These are phyloP conservation scores for Heliothis virescens DNA, from an alignment of 1,140 invertebrate genomes.

Conservation along the genomic window DNA sequence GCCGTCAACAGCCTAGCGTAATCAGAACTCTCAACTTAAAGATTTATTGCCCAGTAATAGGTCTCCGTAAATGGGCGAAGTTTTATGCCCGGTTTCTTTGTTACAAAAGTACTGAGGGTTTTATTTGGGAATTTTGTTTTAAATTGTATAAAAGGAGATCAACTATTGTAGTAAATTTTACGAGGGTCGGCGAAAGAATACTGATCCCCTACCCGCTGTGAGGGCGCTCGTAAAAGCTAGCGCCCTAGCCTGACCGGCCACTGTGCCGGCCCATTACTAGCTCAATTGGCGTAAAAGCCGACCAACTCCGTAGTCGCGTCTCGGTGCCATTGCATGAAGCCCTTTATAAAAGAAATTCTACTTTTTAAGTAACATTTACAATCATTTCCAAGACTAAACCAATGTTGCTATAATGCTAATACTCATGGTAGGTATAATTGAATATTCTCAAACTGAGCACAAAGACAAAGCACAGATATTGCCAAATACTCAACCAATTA, in stretches of 20 bases:
- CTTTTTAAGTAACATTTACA: no score
- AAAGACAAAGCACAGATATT: no score
- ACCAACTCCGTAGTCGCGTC: no score
- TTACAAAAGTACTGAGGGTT: slow-evolving; percentile 39
- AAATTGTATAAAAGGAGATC: slow-evolving; percentile 47
- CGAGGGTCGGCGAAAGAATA: slow-evolving; percentile 31
- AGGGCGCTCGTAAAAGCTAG: slow-evolving; percentile 31
- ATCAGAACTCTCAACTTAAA: slow-evolving; percentile 32
- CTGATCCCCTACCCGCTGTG: slow-evolving; percentile 23
- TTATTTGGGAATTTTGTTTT: slow-evolving; percentile 47
- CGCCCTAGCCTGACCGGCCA: no score
- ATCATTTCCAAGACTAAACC: no score
- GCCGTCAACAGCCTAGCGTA: slow-evolving; percentile 15
- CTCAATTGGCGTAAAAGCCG: background rate
- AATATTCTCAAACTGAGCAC: no score
- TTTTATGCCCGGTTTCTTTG: slow-evolving; percentile 34
- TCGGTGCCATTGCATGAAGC: no score
- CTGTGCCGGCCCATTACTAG: background rate
- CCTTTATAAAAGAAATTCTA: no score
- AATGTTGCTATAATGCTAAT: no score
- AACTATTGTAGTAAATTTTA: slow-evolving; percentile 48
- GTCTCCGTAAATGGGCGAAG: slow-evolving; percentile 34
- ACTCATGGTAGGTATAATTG: no score
- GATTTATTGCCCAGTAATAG: slow-evolving; percentile 31
- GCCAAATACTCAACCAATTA: no score